phyloP scores from a whole-genome alignment of 1,140 invertebrate genomes.

The Drosophila neocordata region DNA sequence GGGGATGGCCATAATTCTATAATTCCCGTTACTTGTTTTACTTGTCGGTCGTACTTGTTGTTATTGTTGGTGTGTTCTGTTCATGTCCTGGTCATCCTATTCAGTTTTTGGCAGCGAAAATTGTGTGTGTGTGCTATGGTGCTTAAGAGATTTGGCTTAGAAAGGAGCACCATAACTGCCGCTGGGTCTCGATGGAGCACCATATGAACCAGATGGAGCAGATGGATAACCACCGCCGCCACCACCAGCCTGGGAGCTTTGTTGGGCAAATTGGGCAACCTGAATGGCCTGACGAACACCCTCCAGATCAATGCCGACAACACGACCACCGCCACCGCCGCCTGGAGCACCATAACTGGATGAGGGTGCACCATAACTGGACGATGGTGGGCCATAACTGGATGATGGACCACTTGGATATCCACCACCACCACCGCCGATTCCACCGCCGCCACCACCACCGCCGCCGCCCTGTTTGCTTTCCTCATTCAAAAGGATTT shows the following conservation, averaged over 20 bases:
- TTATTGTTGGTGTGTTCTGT: slow-evolving; percentile 43
- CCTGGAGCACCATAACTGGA: slow-evolving; percentile 84
- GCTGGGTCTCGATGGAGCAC: slow-evolving; percentile 78
- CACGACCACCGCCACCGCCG: slow-evolving; percentile 85
- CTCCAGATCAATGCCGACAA: slow-evolving; percentile 87
- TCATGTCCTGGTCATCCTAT: background rate
- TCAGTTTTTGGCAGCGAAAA: slow-evolving; percentile 68
- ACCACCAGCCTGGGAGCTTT: slow-evolving; percentile 81
- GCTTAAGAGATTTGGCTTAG: slow-evolving; percentile 57
- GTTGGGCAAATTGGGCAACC: slow-evolving; percentile 86
- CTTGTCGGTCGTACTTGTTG: background rate
- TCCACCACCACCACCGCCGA: slow-evolving; percentile 83
- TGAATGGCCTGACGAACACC: slow-evolving; percentile 87
- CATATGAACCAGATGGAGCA: slow-evolving; percentile 82
- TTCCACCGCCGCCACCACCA: slow-evolving; percentile 81
- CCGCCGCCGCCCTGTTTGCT: slow-evolving; percentile 84
- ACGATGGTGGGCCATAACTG: slow-evolving; percentile 84
- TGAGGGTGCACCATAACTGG: slow-evolving; percentile 84
- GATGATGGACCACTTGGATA: slow-evolving; percentile 81
- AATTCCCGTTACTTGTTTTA: background rate
- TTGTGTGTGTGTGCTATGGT: slow-evolving; percentile 23
- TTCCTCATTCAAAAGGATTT: slow-evolving; percentile 92
- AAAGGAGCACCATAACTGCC: slow-evolving; percentile 82
- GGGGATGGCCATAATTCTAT: background rate
- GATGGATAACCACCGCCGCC: slow-evolving; percentile 74